A percentile compares a stretch with the other conserved stretches of the same genome.
Conservation (phyloP, 2,888 invertebrate species). For the Gymnoscelis rufifasciata region DNA sequence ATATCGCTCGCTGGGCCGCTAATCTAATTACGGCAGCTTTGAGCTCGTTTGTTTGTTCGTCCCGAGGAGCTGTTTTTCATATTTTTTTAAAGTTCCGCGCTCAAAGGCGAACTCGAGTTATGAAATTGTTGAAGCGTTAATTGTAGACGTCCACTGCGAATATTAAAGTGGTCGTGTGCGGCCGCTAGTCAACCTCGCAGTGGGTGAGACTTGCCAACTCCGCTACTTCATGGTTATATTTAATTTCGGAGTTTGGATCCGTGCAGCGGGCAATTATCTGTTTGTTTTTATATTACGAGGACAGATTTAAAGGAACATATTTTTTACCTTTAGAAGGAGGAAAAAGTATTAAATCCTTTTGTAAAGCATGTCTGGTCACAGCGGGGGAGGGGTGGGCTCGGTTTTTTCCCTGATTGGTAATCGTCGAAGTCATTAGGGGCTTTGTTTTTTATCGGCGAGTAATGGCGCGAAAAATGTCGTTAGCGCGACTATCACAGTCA, state of each 20-base stretch:
- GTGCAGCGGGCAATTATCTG: constrained; percentile 12
- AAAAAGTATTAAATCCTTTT: not conserved
- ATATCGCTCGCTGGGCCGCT: constrained; percentile 41
- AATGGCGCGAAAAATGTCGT: constrained; percentile 66
- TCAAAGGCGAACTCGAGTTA: constrained; percentile 74
- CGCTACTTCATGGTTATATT: constrained; percentile 37
- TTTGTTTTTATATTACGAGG: too few relatives aligned
- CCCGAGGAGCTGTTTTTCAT: constrained; percentile 55
- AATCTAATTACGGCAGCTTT: constrained; percentile 63
- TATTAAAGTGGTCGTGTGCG: constrained; percentile 67
- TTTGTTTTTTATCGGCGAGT: constrained; percentile 63
- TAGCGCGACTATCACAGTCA: constrained; percentile 37
- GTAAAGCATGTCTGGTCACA: not conserved
- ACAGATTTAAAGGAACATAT: constrained; percentile 5
- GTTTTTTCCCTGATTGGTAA: constrained; percentile 64
- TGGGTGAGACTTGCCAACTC: constrained; percentile 11
- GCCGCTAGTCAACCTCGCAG: constrained; percentile 63
- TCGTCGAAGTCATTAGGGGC: constrained; percentile 66
- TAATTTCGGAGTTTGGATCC: constrained; percentile 49
- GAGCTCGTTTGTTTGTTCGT: constrained; percentile 50
- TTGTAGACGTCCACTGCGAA: constrained; percentile 76
- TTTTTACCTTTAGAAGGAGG: not conserved
- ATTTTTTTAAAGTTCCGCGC: constrained; percentile 54
- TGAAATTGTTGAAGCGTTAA: constrained; percentile 77
- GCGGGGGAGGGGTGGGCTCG: not conserved